phyloP scores from a whole-genome alignment of 2,797 vertebrate genomes.

The Neosilurus hyrtlii region DNA sequence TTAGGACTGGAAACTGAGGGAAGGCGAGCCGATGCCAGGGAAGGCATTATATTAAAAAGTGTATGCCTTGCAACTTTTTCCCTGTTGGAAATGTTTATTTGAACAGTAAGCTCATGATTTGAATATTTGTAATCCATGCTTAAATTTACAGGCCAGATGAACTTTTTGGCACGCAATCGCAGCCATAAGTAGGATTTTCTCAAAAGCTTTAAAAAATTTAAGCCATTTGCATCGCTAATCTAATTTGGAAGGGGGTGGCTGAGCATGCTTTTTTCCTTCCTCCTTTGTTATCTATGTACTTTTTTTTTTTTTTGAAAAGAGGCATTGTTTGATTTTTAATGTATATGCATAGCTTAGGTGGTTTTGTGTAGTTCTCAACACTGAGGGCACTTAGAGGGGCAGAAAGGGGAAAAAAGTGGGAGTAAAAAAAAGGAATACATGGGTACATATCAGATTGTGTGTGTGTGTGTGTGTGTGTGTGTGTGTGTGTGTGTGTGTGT shows the following conservation, averaged over 20 bases:
- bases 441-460: conserved; percentile 36
- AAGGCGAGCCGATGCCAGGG: conserved; percentile 71
- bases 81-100: conserved; percentile 84
- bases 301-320: conserved; percentile 55
- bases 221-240: conserved; percentile 86
- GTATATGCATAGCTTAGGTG: conserved; percentile 58
- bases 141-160: conserved; percentile 89
- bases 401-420: conserved; percentile 49
- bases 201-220: conserved; percentile 86
- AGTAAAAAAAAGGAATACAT: conserved; percentile 43
- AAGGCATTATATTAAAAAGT: conserved; percentile 81
- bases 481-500: too few relatives aligned
- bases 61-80: conserved; percentile 84
- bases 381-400: conserved; percentile 25
- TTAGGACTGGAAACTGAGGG: conserved; percentile 50
- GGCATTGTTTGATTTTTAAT: conserved; percentile 66
- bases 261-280: conserved; percentile 54
- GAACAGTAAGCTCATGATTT: conserved; percentile 88
- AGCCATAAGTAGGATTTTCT: conserved; percentile 86
- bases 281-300: conserved; percentile 75
- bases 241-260: conserved; percentile 77
- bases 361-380: conserved; percentile 40
- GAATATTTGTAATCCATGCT: conserved; percentile 88
- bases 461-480: too few relatives aligned
- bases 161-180: conserved; percentile 83